Base-by-base conservation (phyloP, 1,140 invertebrate genomes). In the Diabrotica virgifera region DNA sequence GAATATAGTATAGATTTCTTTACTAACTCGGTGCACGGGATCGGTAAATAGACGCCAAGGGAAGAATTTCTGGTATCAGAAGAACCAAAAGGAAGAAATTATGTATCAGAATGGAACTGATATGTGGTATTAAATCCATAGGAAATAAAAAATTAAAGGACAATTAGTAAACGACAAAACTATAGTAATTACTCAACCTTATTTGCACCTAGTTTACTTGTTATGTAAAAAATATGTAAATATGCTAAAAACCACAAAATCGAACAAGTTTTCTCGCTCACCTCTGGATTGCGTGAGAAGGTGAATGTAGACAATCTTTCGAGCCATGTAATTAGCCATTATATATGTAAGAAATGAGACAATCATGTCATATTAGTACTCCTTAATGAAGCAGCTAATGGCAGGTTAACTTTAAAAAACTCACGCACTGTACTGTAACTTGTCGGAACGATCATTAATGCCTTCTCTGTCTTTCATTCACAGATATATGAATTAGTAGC, bases 301-400 rank as follows among this genome's bases (percentile, higher is more conserved):
- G 65, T 69, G 72, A 74, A 74, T 69, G 67, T 64, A 72, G 66
- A 74, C 71, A 74, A 72, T 74, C 64, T 65, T 66, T 63, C 63
- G 37, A 63, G 57, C 62, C 65, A 68, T 70, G 68, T 72, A 74
- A 74, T 74, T 74, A 69, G 69, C 63, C 66, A 63, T 70, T 68
- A 70, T 66, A 63, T 72, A 72, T 69, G 64, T 68, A 70, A 68
- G 64, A 67, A 68, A 68, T 65, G 60, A 72, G 66, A 73, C 68
- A 70, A 71, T 74, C 72, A 74, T 72, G 72, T 74, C 72, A 72
- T 74, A 74, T 74, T 74, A 74, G 72, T 59, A 61, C 57, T 62
- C 58, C 65, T 72, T 73, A 74, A 74, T 74, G 72, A 74, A 74
- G 67, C 72, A 69, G 64, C 67, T 74, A 74, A 74, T 74, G 68